Evolutionary conservation across 2,797 vertebrate genomes (phyloP), one percentile per base, ranked within the genome.

Genomic region (Coranthus polyacanthus): DNA sequence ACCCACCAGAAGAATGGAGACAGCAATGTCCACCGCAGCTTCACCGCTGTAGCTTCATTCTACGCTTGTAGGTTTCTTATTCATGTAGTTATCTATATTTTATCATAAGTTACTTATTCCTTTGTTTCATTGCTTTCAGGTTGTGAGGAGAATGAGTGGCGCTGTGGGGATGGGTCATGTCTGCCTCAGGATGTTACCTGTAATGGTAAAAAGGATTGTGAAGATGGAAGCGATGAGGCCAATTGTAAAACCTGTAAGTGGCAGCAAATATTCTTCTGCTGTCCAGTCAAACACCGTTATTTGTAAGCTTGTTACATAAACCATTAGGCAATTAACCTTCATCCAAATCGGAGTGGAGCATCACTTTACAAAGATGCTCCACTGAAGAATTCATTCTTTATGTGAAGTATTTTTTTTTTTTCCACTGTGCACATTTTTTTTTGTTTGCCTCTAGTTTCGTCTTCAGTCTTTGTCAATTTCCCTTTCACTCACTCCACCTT

Each of bases 201-300:
- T 36, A 76, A 95, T 78, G 55, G n/a, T 0, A 89, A 85, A 53
- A 80, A 4, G 21, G 93, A 95, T 88, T 95, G 94, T 24, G 37
- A 12, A 2, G 93, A 94, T 20, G 92, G 93, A 42, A 93, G 92
- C 6, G 94, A 95, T 5, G 94, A 95, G 82, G 82, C 86, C 39
- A 81, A 81, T 44, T 95, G 94, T 73, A 21, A 81, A 80, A 0
- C 17, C 32, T 82, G 92, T 92, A 66, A 88, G 89, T 80, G 22
- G 22, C 18, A 12, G 6, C 26, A 4, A 55, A 45, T 42, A 8
- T 71, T 63, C 56, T 46, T 32, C 39, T 58, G 9, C 6, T 17
- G 55, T 43, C 36, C 18, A 12, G n/a, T 24, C 24, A 6, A 0
- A 7, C 29, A 26, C 44, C 53, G 46, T 49, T 8, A 65, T 45